Percentiles rank a stretch among this genome's conserved stretches.
phyloP scores from a whole-genome alignment of 2,888 invertebrate species.

The Dyspetes luteomarginatus region DNA sequence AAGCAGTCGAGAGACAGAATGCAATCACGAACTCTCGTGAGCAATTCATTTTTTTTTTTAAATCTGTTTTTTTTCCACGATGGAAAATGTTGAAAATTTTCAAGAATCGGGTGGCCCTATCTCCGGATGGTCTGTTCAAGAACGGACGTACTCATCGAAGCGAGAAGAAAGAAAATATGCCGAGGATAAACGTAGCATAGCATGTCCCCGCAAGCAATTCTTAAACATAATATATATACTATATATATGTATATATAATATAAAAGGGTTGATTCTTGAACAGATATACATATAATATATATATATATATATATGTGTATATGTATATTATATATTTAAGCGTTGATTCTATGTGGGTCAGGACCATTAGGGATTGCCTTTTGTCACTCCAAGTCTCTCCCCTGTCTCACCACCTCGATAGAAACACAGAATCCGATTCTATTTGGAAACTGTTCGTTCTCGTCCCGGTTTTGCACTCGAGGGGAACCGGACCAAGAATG shows the following conservation, averaged over 20 bases:
- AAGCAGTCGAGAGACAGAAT: conserved; percentile 8
- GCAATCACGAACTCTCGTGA: conserved; percentile 39
- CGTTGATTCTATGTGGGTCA: conserved; percentile 73
- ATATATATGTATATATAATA: neutral
- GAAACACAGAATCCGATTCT: conserved; percentile 64
- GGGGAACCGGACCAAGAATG: conserved; percentile 18
- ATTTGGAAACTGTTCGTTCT: conserved; percentile 65
- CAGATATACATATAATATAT: neutral
- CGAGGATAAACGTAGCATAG: conserved; percentile 22
- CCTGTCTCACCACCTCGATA: no score
- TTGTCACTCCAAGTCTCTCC: conserved; percentile 57
- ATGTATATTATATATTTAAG: conserved; percentile 31
- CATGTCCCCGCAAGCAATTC: neutral
- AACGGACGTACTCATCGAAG: neutral
- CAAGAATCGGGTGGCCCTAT: neutral
- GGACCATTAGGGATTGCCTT: conserved; percentile 75
- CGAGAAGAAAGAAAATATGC: conserved; percentile 20
- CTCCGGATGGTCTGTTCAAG: no score
- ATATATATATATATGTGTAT: neutral
- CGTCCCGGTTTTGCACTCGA: conserved; percentile 42
- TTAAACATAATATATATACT: neutral
- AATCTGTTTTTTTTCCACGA: neutral
- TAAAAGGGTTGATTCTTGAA: no score
- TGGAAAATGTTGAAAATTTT: conserved; percentile 7
- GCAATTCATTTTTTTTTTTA: neutral